Conservation (phyloP, 1,140 invertebrate species). For the Saccostrea glomerata region DNA sequence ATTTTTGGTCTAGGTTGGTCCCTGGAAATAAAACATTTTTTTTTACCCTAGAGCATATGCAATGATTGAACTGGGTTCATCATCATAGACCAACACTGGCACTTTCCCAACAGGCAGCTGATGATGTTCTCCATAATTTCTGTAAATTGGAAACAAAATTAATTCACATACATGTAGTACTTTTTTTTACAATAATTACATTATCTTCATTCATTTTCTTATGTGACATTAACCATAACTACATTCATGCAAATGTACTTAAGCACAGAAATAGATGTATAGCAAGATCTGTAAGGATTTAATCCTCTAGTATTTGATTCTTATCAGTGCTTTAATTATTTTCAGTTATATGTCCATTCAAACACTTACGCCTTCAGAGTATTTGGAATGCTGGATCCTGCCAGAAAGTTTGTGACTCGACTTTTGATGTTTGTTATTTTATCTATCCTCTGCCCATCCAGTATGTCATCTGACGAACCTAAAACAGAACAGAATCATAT, state of each 20-base stretch:
- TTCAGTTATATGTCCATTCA: not conserved
- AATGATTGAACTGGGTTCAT: constrained; percentile 93
- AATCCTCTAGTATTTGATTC: no score
- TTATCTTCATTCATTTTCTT: no score
- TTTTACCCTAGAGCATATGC: constrained; percentile 86
- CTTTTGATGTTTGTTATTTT: constrained; percentile 12
- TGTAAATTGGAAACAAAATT: constrained; percentile 52
- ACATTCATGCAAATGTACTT: no score
- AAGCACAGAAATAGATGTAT: no score
- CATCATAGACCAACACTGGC: constrained; percentile 89
- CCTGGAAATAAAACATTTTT: not conserved
- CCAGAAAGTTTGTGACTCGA: constrained; percentile 2
- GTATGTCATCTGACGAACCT: constrained; percentile 24
- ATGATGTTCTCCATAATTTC: constrained; percentile 84
- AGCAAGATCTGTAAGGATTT: no score
- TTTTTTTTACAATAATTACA: no score
- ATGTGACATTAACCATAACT: no score
- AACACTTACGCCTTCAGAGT: not conserved
- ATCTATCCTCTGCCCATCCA: not conserved
- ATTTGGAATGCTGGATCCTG: constrained; percentile 21
- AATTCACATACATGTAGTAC: not conserved
- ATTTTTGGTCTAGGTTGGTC: no score
- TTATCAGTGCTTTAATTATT: no score
- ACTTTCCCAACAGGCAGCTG: constrained; percentile 77
- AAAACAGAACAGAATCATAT: not conserved